Evolutionary conservation across 2,113 vertebrate genomes (phyloP).

Genomic region (Gracilinanus agilis): DNA sequence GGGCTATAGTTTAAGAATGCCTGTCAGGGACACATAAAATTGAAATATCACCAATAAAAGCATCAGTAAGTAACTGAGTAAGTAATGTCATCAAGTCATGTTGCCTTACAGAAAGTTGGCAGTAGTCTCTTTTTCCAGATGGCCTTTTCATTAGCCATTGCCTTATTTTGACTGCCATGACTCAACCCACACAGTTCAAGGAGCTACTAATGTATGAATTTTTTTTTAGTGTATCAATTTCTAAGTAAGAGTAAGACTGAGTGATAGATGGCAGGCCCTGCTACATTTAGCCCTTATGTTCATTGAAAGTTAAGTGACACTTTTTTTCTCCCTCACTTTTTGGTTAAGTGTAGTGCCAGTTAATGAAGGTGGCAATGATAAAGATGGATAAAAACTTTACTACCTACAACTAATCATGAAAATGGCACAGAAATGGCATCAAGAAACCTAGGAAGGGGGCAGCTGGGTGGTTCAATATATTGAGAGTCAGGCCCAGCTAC

Average conservation of each 20-base stretch:
- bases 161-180: background rate
- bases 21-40: background rate
- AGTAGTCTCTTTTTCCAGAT: background rate
- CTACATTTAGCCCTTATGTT: background rate
- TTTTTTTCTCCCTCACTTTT: background rate
- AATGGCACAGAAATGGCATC: background rate
- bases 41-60: conserved; percentile 6
- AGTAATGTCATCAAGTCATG: background rate
- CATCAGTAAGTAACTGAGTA: conserved; percentile 3
- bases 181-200: background rate
- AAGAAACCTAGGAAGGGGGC: background rate
- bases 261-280: background rate
- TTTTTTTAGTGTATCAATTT: background rate
- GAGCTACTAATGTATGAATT: background rate
- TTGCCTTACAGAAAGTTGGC: background rate
- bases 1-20: background rate
- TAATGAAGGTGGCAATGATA: background rate
- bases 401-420: background rate
- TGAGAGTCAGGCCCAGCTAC: no score
- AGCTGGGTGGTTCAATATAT: no score
- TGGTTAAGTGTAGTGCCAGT: background rate
- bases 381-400: background rate
- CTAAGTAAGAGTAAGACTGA: background rate
- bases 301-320: background rate
- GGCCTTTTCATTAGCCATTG: background rate